phyloP scores from a whole-genome alignment of 1,140 invertebrate species.

The Tribolium castaneum region DNA sequence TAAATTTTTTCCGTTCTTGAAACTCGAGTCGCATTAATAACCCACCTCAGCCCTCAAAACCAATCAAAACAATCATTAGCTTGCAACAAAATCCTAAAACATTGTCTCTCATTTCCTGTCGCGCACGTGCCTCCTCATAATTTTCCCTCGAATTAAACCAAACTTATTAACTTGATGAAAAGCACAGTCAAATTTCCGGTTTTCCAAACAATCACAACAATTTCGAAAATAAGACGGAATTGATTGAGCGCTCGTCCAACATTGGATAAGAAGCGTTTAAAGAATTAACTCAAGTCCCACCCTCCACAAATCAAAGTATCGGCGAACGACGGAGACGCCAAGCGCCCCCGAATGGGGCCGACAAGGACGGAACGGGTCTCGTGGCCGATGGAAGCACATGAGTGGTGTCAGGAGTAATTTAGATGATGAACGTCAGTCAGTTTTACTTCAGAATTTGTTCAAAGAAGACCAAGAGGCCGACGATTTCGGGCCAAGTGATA shows the following conservation, averaged over 20 bases:
- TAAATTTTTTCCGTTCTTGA: no score
- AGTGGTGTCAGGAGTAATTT: constrained; percentile 55
- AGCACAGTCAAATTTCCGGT: constrained; percentile 44
- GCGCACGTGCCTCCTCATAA: constrained; percentile 2
- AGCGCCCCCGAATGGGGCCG: background rate
- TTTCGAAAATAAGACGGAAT: constrained; percentile 48
- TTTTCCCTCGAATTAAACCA: constrained; percentile 17
- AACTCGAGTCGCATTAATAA: no score
- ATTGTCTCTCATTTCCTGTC: background rate
- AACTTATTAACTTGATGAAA: constrained; percentile 16
- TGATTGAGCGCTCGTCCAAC: constrained; percentile 25
- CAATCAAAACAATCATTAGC: background rate
- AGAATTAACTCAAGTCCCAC: constrained; percentile 49
- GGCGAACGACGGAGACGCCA: constrained; percentile 30
- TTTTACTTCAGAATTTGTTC: constrained; percentile 44
- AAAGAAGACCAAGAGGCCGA: constrained; percentile 32
- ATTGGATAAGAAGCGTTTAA: constrained; percentile 34
- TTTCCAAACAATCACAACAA: constrained; percentile 37
- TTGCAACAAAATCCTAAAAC: background rate
- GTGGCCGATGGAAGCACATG: constrained; percentile 47
- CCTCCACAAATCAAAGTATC: constrained; percentile 51
- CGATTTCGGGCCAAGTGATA: constrained; percentile 40
- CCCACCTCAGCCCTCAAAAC: background rate
- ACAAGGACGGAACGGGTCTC: constrained; percentile 35
- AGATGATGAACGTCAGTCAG: constrained; percentile 52